Base-by-base conservation (phyloP, 2,113 vertebrate species). In the Antigone vipio region DNA sequence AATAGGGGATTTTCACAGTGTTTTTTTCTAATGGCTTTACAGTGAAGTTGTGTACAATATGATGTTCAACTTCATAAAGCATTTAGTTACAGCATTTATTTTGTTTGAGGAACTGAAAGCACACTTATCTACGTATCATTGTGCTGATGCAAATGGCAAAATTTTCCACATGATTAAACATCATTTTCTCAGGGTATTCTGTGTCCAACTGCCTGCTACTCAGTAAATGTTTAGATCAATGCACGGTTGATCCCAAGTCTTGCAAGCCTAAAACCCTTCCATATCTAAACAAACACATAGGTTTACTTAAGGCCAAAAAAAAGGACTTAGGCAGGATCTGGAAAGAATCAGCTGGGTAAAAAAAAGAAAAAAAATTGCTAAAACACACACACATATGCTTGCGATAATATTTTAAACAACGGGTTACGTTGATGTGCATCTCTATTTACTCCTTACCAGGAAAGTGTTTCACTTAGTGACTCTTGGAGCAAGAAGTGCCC, bases 41-140 rank as follows among this genome's bases (percentile, higher is more conserved):
- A 73, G 91, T 84, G 96, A 90, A 94, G 88, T 88, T 96, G 88
- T 95, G 88, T 85, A 96, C 94, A 96, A 96, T 96, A 67, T 71
- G 92, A 97, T 97, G 97, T 97, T 97, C 96, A 96, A 97, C 95
- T 97, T 97, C 97, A 98, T 97, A 97, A 92, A 94, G 89, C 84
- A 94, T 96, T 96, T 97, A 95, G 90, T 97, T 97, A 96, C 96
- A 98, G 94, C 94, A 96, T 73, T 88, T 95, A 94, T 93, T 71
- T 85, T 93, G 97, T 98, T 97, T 98, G 96, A 97, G 98, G 98
- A 98, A 98, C 97, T 93, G 98, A 98, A 98, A 98, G 96, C 96
- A 92, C 93, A 79, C 97, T 98, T 97, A 95, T 97, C 97, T 98
- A 77, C 59, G 95, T 98, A 97, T 98, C 97, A 97, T 97, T 97